These are phyloP conservation scores for Tinamus major DNA, from an alignment of 2,797 vertebrate species.

Conservation along the genomic window DNA sequence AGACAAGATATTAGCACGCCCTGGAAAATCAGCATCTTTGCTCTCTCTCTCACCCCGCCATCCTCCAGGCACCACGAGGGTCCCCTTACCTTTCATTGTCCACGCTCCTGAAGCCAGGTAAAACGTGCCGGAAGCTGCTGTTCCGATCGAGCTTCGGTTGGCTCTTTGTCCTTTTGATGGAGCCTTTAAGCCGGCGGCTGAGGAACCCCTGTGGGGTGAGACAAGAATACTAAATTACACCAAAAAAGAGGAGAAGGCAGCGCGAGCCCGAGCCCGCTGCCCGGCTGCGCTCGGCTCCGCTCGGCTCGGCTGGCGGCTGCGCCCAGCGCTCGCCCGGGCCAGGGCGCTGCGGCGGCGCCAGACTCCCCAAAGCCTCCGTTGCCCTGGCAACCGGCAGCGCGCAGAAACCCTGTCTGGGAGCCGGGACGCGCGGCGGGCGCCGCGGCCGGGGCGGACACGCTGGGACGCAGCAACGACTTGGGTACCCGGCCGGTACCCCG, in stretches of 20 bases:
- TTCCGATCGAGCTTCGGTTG: constrained; percentile 97
- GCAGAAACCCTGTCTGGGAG: constrained; percentile 74
- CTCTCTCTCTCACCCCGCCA: neutral
- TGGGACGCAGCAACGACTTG: rapidly evolving
- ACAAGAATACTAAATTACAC: constrained; percentile 57
- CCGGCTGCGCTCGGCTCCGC: constrained; percentile 39
- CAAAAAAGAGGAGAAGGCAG: neutral
- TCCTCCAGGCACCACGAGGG: neutral
- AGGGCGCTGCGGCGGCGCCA: constrained; percentile 76
- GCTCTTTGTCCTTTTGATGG: constrained; percentile 99
- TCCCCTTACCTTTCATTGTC: constrained; percentile 94
- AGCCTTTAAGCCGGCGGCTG: constrained; percentile 96
- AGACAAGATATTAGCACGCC: neutral
- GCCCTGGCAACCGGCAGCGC: constrained; percentile 90
- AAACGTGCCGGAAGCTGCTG: constrained; percentile 98
- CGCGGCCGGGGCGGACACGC: neutral
- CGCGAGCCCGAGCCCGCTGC: neutral
- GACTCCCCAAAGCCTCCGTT: constrained; percentile 89
- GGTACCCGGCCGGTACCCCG: neutral
- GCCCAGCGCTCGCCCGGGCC: constrained; percentile 75
- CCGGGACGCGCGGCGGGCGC: neutral
- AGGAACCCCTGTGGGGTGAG: constrained; percentile 91
- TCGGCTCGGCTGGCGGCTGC: constrained; percentile 79
- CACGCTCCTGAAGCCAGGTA: constrained; percentile 92
- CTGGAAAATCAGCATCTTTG: neutral